Evolutionary conservation across 53 echinoderm and acorn worm genomes (phyloP).

Genomic region (Echinometra lucunter): DNA sequence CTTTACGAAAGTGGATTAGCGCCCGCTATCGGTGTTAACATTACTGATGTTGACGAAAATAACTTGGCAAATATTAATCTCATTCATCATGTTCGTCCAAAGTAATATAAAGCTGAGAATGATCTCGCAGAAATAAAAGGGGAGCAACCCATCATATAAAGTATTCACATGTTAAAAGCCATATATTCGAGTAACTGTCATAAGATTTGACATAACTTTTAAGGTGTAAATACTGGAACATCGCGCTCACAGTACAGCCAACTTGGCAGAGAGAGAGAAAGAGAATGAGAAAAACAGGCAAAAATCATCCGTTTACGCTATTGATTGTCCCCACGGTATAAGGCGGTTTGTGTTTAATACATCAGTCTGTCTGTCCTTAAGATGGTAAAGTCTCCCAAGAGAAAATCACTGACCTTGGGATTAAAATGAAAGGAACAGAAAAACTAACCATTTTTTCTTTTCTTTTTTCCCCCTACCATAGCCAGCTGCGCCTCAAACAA

Average conservation of each 20-base stretch:
- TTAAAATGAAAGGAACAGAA: constrained; percentile 7
- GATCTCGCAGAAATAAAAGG: too few species aligned
- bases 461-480: neutral
- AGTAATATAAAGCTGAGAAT: too few species aligned
- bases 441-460: neutral
- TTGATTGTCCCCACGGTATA: constrained; percentile 6
- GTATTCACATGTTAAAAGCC: too few species aligned
- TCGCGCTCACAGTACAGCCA: too few species aligned
- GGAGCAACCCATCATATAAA: too few species aligned
- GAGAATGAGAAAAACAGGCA: constrained; percentile 14
- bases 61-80: too few species aligned
- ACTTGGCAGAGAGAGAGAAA: constrained; percentile 6
- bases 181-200: too few species aligned
- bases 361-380: constrained; percentile 4
- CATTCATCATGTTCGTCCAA: too few species aligned
- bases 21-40: constrained; percentile 27
- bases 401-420: constrained; percentile 22
- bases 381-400: neutral
- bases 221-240: too few species aligned
- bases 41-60: neutral
- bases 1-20: neutral
- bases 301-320: constrained; percentile 19
- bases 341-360: constrained; percentile 37
- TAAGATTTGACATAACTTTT: neutral
- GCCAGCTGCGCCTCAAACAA: neutral